phyloP scores from a whole-genome alignment of 2,113 vertebrate species.

The Dendropsophus ebraccatus region DNA sequence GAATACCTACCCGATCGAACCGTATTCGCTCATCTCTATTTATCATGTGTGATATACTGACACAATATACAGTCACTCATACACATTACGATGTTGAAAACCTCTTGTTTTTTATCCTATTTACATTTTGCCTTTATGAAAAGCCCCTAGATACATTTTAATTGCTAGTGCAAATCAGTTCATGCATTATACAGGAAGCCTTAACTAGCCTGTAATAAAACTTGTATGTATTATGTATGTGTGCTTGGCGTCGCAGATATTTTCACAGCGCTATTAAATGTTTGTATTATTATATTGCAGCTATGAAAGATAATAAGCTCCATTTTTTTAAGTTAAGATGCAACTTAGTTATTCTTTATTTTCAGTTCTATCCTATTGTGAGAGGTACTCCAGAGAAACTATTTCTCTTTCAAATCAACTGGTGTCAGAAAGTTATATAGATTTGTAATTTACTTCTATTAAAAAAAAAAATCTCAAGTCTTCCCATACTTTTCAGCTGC shows the following conservation, averaged over 20 bases:
- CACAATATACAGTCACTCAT: neutral
- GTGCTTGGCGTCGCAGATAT: slow-evolving; percentile 2
- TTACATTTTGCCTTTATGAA: slow-evolving; percentile 14
- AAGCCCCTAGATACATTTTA: slow-evolving; percentile 35
- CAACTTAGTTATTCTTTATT: neutral
- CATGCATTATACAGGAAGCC: slow-evolving; percentile 36
- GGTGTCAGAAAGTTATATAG: too few relatives aligned
- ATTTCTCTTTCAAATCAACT: too few relatives aligned
- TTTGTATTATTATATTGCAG: slow-evolving; percentile 12
- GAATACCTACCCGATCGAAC: too few relatives aligned
- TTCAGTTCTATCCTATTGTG: neutral
- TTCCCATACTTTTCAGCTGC: too few relatives aligned
- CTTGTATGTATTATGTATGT: slow-evolving; percentile 52
- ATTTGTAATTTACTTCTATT: too few relatives aligned
- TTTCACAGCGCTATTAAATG: slow-evolving; percentile 13
- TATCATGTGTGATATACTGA: neutral
- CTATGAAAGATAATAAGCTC: neutral
- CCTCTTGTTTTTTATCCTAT: neutral
- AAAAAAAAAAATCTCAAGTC: too few relatives aligned
- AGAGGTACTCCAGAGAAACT: too few relatives aligned
- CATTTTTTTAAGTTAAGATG: neutral
- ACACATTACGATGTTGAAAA: slow-evolving; percentile 21
- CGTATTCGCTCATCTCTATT: too few relatives aligned
- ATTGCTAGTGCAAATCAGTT: slow-evolving; percentile 49
- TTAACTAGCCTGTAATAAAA: slow-evolving; percentile 53